Evolutionary conservation across 1,140 invertebrate genomes (phyloP), one percentile per base, ranked within the genome.

Genomic region (Neotoxoptera formosana): DNA sequence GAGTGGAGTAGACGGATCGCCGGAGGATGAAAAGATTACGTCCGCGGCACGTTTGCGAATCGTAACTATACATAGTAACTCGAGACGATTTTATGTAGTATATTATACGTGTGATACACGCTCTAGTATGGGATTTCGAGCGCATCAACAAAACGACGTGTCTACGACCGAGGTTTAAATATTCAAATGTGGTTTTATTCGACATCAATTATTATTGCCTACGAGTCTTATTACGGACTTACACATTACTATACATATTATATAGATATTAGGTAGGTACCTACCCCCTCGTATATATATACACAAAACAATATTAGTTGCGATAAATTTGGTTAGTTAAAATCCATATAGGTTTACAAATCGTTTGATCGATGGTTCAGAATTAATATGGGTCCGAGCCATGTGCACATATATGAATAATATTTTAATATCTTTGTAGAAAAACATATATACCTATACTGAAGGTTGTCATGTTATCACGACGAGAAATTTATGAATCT

Each of bases 41-140:
- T 36, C 25, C 34, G 21, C 9, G 76, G 76, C 91, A 92, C 91
- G 91, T 92, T 83, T 60, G 91, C 76, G n/a, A 92, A 92, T 51
- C 21, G n/a, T 91, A 91, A 91, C 45, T 47, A 51, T 20, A 83
- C 4, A 41, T 41, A 41, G 90, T 51, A 91, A 92, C 51, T 51
- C 21, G 91, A 92, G n/a, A 92, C 90, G 53, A 88, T 89, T 56
- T 89, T 89, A 36, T 30, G 21, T 34, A 17, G 60, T 91, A n/a
- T 17, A 76, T 47, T 17, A 76, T 47, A 34, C 41, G 89, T 56
- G 51, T 2, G 36, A 84, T 84, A 41, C 23, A 45, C 2, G 7
- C 36, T 84, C 2, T 45, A 30, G 83, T 84, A 45, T 84, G 36
- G 36, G 36, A 84, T 84, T 84, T 84, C 41, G 36, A 45, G 83